Evolutionary conservation across 2,113 vertebrate genomes (phyloP).

Genomic region (Micromys minutus): DNA sequence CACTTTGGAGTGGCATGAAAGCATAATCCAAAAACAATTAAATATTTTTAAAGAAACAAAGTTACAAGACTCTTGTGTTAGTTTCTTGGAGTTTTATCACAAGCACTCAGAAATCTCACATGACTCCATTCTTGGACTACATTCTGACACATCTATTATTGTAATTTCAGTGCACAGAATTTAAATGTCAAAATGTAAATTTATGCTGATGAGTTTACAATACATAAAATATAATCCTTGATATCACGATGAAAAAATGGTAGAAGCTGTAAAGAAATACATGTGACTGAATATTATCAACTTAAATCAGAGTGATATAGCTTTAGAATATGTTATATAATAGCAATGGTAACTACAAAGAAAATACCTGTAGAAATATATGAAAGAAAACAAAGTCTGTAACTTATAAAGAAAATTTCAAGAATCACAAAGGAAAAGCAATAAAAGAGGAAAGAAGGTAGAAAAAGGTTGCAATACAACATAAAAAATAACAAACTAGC

Average conservation of each 20-base stretch:
- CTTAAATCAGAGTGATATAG: background rate
- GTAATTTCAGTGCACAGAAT: background rate
- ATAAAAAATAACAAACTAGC: background rate
- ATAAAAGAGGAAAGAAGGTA: background rate
- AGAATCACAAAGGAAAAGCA: background rate
- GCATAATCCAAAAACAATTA: background rate
- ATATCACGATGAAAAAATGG: background rate
- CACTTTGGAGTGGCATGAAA: background rate
- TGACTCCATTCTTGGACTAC: background rate
- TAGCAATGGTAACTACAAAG: background rate
- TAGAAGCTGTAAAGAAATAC: background rate
- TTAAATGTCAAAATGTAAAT: constrained; percentile 13
- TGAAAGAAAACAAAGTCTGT: background rate
- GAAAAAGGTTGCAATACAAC: background rate
- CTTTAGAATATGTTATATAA: background rate
- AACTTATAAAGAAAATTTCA: background rate
- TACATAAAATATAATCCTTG: background rate
- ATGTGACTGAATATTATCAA: background rate
- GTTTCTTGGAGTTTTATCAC: background rate
- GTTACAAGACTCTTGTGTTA: background rate
- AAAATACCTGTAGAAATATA: background rate
- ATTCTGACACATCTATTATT: background rate
- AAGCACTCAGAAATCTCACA: background rate
- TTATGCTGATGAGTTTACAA: background rate
- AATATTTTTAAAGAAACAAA: background rate